phyloP scores from a whole-genome alignment of 2,797 vertebrate species.

The Ceyx erithaca region DNA sequence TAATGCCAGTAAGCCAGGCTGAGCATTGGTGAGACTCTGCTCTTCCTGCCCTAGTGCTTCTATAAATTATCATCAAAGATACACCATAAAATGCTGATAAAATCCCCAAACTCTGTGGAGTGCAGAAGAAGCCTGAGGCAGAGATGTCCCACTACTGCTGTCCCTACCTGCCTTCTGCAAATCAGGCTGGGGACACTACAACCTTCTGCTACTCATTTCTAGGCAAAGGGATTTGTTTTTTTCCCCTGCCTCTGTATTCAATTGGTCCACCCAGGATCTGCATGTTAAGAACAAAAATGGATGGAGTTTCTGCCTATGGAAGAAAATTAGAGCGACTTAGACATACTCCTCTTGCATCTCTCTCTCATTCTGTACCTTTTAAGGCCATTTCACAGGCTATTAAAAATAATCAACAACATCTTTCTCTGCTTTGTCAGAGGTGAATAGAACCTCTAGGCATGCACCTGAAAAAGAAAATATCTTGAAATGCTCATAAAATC shows the following conservation, averaged over 20 bases:
- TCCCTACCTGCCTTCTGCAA: background rate
- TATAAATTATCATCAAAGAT: background rate
- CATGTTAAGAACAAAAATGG: background rate
- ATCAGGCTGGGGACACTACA: accelerated
- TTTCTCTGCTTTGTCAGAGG: background rate
- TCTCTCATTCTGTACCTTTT: background rate
- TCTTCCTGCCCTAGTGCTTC: background rate
- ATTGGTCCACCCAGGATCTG: accelerated
- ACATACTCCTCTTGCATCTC: background rate
- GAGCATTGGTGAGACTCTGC: background rate
- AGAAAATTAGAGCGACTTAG: background rate
- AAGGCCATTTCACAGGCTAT: background rate
- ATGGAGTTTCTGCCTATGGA: background rate
- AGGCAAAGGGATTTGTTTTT: background rate
- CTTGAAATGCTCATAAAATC: background rate
- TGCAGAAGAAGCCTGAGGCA: background rate
- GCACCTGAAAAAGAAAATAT: background rate
- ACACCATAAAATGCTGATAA: background rate
- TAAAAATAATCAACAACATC: background rate
- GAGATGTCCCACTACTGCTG: background rate
- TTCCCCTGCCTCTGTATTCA: accelerated
- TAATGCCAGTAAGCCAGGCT: accelerated
- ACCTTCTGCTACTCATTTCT: accelerated
- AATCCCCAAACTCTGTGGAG: background rate
- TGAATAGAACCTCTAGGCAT: background rate